Percentiles rank a stretch among this genome's conserved stretches.
phyloP scores from a whole-genome alignment of 2,888 invertebrate genomes.

The Callinectes sapidus region DNA sequence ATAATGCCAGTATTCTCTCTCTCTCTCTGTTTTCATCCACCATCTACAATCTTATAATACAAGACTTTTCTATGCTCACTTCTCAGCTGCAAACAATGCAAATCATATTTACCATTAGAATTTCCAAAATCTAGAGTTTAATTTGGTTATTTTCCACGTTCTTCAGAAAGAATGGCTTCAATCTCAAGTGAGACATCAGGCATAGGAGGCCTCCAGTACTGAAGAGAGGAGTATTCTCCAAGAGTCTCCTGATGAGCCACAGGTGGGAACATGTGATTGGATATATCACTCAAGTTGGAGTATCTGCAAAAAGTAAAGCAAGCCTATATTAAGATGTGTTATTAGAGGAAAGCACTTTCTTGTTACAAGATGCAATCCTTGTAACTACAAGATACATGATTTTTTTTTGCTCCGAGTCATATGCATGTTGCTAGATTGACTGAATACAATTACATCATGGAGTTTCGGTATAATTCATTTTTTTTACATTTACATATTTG shows the following conservation, averaged over 20 bases:
- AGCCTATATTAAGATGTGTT: too few species aligned
- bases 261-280: slow-evolving; percentile 95
- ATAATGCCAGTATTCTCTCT: neutral
- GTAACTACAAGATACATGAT: neutral
- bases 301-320: slow-evolving; percentile 83
- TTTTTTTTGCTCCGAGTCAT: neutral
- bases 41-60: too few species aligned
- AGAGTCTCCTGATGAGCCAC: slow-evolving; percentile 79
- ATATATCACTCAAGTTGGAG: slow-evolving; percentile 93
- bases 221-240: slow-evolving; percentile 86
- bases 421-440: neutral
- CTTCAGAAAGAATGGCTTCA: slow-evolving; percentile 52
- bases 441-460: neutral
- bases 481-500: neutral
- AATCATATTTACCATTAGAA: slow-evolving; percentile 27
- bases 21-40: neutral
- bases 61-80: too few species aligned
- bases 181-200: slow-evolving; percentile 77
- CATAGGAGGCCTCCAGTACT: slow-evolving; percentile 95
- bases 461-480: neutral
- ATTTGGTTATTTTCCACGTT: slow-evolving; percentile 54
- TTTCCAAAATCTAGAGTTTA: neutral
- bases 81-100: too few species aligned
- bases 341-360: neutral
- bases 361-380: neutral